phyloP scores from a whole-genome alignment of 2,888 invertebrate genomes.

The Doris montereyensis region DNA sequence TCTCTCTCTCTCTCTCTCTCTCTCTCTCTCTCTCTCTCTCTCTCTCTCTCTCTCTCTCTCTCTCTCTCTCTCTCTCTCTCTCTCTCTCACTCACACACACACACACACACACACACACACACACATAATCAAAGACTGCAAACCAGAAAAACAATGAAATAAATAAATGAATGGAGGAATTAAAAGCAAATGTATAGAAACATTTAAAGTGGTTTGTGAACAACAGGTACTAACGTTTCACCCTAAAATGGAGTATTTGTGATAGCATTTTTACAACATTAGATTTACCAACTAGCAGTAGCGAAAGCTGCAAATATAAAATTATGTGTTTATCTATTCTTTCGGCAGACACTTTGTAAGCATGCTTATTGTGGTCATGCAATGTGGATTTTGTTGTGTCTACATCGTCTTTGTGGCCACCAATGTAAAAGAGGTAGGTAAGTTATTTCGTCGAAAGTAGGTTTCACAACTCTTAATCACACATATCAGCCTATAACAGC shows the following conservation, averaged over 20 bases:
- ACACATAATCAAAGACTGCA: too few relatives aligned
- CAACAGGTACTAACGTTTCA: not conserved
- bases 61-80: slow-evolving; percentile 14
- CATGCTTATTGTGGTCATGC: slow-evolving; percentile 90
- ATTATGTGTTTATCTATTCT: not conserved
- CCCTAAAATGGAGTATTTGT: too few relatives aligned
- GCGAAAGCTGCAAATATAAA: too few relatives aligned
- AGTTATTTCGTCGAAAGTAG: not conserved
- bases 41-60: slow-evolving; percentile 21
- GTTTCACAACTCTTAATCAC: too few relatives aligned
- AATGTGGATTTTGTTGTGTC: slow-evolving; percentile 96
- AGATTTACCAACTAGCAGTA: not conserved
- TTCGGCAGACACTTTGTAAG: slow-evolving; percentile 77
- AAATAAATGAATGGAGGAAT: too few relatives aligned
- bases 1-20: slow-evolving; percentile 21
- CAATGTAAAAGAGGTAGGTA: slow-evolving; percentile 83
- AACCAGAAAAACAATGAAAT: too few relatives aligned
- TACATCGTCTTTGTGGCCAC: slow-evolving; percentile 94
- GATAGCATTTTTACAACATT: too few relatives aligned
- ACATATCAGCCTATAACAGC: too few relatives aligned
- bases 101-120: too few relatives aligned
- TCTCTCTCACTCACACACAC: not conserved
- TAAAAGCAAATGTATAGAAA: too few relatives aligned
- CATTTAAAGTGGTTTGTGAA: not conserved
- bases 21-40: slow-evolving; percentile 25